Conservation (phyloP, 2,113 vertebrate genomes). For the Esox niger region DNA sequence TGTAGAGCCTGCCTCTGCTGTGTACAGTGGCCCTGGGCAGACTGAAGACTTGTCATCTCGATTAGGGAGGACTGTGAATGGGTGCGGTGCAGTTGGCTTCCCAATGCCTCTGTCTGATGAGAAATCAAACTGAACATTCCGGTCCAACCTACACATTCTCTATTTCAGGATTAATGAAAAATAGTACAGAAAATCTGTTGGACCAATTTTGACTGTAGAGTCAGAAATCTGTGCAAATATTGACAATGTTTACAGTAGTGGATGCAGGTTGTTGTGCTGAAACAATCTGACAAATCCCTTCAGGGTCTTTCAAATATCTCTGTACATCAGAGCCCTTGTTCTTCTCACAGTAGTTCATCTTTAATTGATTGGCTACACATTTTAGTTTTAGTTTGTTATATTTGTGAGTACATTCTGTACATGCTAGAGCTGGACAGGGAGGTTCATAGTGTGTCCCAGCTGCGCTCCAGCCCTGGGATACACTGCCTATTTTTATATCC, state of each 20-base stretch:
- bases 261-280: constrained; percentile 13
- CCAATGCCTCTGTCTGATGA: constrained; percentile 5
- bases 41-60: constrained; percentile 3
- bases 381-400: neutral
- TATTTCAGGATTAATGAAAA: no score
- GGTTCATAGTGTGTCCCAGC: constrained; percentile 29
- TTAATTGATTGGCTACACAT: constrained; percentile 22
- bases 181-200: no score
- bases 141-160: neutral
- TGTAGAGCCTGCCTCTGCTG: neutral
- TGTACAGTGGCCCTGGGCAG: constrained; percentile 7
- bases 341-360: constrained; percentile 16
- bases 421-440: neutral
- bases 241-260: neutral
- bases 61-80: constrained; percentile 18
- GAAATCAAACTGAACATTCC: constrained; percentile 15
- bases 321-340: neutral
- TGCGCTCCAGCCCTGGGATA: constrained; percentile 48
- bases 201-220: no score
- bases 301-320: constrained; percentile 11
- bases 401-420: neutral
- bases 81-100: neutral
- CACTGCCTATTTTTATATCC: constrained; percentile 46
- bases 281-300: neutral
- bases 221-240: neutral